These are phyloP conservation scores for Erythrolamprus reginae DNA, from an alignment of 2,113 vertebrate genomes.

Conservation along the genomic window DNA sequence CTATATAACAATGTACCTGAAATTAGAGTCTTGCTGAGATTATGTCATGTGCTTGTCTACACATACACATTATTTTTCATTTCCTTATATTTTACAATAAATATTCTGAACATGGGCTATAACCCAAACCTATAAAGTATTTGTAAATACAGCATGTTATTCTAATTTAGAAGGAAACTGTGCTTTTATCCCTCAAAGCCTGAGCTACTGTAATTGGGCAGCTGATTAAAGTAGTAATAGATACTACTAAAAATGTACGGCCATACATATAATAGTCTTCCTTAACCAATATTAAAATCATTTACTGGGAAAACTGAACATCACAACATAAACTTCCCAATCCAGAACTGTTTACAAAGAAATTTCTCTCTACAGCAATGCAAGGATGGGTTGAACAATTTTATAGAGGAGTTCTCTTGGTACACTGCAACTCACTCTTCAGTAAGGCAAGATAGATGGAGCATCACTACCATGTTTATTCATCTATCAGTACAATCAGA, in stretches of 20 bases:
- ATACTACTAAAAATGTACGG: background rate
- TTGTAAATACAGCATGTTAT: background rate
- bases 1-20: background rate
- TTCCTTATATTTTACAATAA: background rate
- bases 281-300: background rate
- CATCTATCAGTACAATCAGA: background rate
- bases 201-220: rapidly evolving
- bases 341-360: background rate
- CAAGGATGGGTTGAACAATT: background rate
- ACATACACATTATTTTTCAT: background rate
- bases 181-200: background rate
- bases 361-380: background rate
- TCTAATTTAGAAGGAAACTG: rapidly evolving
- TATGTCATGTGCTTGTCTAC: background rate
- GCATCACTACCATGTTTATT: background rate
- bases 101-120: background rate
- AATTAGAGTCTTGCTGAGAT: background rate
- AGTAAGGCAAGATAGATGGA: background rate
- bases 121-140: background rate
- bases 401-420: background rate
- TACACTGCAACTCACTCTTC: background rate
- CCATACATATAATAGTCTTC: background rate
- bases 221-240: rapidly evolving
- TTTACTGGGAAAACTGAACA: background rate
- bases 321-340: background rate